Conservation (phyloP, 1,140 invertebrate genomes). For the Drosophila orosa region DNA sequence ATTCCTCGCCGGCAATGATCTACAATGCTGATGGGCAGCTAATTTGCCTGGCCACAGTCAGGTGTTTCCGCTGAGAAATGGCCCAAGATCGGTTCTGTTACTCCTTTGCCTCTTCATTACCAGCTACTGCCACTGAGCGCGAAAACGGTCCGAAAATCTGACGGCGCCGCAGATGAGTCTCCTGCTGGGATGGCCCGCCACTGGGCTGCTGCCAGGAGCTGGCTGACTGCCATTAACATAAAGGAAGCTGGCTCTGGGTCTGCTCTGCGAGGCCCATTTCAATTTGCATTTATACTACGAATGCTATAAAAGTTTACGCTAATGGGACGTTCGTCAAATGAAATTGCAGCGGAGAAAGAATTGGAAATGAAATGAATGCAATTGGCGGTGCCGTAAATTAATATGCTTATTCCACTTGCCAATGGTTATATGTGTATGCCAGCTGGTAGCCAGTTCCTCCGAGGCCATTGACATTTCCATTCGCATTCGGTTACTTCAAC, state of each 20-base stretch:
- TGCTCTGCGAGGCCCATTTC: conserved; percentile 41
- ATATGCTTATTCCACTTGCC: conserved; percentile 70
- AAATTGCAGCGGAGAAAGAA: conserved; percentile 51
- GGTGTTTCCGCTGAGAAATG: conserved; percentile 18
- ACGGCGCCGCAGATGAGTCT: conserved; percentile 5
- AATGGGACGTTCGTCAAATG: conserved; percentile 57
- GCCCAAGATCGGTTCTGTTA: conserved; percentile 12
- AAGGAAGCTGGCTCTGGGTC: conserved; percentile 64
- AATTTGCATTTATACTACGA: conserved; percentile 70
- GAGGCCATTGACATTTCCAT: conserved; percentile 2
- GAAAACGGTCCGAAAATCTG: conserved; percentile 5
- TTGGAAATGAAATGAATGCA: conserved; percentile 55
- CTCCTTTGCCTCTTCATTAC: conserved; percentile 31
- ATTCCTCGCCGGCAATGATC: conserved; percentile 7
- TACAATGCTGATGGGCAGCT: conserved; percentile 7
- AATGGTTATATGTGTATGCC: conserved; percentile 25
- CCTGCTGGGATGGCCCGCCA: conserved; percentile 48
- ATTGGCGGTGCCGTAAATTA: conserved; percentile 70
- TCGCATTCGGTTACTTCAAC: conserved; percentile 8
- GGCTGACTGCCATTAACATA: conserved; percentile 49
- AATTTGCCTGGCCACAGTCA: conserved; percentile 28
- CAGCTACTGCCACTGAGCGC: not conserved
- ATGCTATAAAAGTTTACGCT: conserved; percentile 64
- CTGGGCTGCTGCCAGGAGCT: conserved; percentile 19
- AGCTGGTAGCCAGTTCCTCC: conserved; percentile 1